Evolutionary conservation across 2,113 vertebrate species (phyloP).

Genomic region (Hyperoodon ampullatus): DNA sequence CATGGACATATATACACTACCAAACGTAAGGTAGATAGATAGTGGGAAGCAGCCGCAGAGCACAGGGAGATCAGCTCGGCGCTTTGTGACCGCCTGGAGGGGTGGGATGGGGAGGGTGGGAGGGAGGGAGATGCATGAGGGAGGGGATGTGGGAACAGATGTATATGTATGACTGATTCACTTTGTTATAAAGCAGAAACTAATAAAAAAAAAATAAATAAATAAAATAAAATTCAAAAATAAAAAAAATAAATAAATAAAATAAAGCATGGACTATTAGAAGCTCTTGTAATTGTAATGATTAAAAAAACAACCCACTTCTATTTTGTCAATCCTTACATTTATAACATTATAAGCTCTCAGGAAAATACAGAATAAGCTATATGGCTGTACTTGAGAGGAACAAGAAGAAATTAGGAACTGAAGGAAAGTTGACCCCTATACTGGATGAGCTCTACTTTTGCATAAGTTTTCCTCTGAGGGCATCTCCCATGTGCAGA

Average conservation of each 20-base stretch:
- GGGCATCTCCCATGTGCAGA: not conserved
- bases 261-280: not conserved
- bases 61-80: too few relatives aligned
- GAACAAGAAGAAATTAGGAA: not conserved
- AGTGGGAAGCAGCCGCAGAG: too few relatives aligned
- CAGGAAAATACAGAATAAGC: conserved; percentile 19
- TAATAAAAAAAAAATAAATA: too few relatives aligned
- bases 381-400: not conserved
- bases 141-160: too few relatives aligned
- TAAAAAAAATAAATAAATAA: not conserved
- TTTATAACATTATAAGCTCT: not conserved
- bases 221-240: too few relatives aligned
- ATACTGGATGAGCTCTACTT: not conserved
- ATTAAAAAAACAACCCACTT: not conserved
- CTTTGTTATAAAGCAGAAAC: too few relatives aligned
- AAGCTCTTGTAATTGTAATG: not conserved
- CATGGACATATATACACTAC: too few relatives aligned
- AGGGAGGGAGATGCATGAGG: too few relatives aligned
- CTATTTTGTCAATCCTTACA: not conserved
- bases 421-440: not conserved
- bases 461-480: not conserved
- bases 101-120: too few relatives aligned
- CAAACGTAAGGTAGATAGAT: too few relatives aligned
- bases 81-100: too few relatives aligned
- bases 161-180: too few relatives aligned